A percentile compares a stretch with the other conserved stretches of the same genome.
Evolutionary conservation across 2,797 vertebrate genomes (phyloP).

Genomic region (Enteromius treurensis): DNA sequence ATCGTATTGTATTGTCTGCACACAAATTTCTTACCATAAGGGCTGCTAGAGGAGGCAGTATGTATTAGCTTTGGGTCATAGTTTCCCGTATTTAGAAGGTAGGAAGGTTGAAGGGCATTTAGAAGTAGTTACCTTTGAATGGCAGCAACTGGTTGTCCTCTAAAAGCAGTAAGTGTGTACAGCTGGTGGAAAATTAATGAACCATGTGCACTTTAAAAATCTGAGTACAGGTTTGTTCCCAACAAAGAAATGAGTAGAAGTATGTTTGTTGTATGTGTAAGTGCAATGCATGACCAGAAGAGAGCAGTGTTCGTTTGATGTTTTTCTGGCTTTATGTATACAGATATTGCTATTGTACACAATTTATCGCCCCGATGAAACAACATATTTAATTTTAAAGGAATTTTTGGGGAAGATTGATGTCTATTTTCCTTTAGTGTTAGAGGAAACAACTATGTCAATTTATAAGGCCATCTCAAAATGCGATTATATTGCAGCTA

Average conservation of each 20-base stretch:
- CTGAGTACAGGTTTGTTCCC: conserved; percentile 51
- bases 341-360: conserved; percentile 35
- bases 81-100: not conserved
- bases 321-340: conserved; percentile 43
- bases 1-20: conserved; percentile 26
- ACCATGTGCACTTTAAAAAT: conserved; percentile 61
- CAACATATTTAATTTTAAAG: conserved; percentile 10
- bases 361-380: not conserved
- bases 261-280: conserved; percentile 43
- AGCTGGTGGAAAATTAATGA: conserved; percentile 2
- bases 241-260: conserved; percentile 35
- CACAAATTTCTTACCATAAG: conserved; percentile 22
- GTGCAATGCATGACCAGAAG: conserved; percentile 45
- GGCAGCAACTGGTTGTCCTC: not conserved
- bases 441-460: conserved; percentile 15
- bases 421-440: conserved; percentile 5
- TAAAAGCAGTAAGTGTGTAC: not conserved
- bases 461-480: conserved; percentile 37
- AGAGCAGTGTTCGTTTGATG: conserved; percentile 43
- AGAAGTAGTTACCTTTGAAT: not conserved
- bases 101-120: not conserved
- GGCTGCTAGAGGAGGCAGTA: conserved; percentile 27
- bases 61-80: not conserved
- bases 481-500: conserved; percentile 40
- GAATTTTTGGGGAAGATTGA: not conserved